These are phyloP conservation scores for Actinopyga echinites DNA, from an alignment of 53 echinoderm and acorn worm genomes.

Conservation along the genomic window DNA sequence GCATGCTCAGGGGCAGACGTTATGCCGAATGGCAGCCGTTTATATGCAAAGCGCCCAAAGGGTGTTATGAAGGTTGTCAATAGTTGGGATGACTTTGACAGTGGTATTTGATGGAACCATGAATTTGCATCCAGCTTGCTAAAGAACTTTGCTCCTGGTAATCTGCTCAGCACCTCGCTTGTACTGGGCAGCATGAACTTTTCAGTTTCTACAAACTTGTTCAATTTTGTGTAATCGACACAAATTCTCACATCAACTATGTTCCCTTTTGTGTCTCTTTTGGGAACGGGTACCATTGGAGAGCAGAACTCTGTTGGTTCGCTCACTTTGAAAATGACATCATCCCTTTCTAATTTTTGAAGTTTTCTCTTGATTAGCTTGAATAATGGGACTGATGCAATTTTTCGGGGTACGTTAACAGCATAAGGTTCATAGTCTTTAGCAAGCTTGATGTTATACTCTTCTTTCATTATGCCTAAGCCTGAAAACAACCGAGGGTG, in stretches of 20 bases:
- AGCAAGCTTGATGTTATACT: constrained; percentile 43
- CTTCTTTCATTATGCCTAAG: constrained; percentile 43
- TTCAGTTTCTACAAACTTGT: constrained; percentile 51
- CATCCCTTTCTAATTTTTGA: constrained; percentile 45
- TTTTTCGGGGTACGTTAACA: constrained; percentile 30
- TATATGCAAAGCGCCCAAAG: constrained; percentile 51
- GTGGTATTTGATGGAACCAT: constrained; percentile 62
- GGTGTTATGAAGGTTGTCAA: constrained; percentile 66
- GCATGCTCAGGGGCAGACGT: constrained; percentile 58
- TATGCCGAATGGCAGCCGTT: constrained; percentile 63
- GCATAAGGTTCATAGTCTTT: constrained; percentile 34
- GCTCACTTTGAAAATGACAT: constrained; percentile 58
- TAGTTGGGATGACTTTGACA: constrained; percentile 38
- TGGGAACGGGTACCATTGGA: constrained; percentile 61
- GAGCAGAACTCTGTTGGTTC: constrained; percentile 69
- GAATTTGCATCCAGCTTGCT: constrained; percentile 66
- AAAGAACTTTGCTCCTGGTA: constrained; percentile 48
- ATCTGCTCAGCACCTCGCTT: constrained; percentile 44
- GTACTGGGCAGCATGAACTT: constrained; percentile 41
- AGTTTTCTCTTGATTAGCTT: constrained; percentile 54
- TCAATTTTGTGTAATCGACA: constrained; percentile 57
- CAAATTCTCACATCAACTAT: constrained; percentile 50
- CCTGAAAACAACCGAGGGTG: constrained; percentile 52
- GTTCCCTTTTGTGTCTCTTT: constrained; percentile 40
- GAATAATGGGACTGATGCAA: constrained; percentile 57